A percentile compares a stretch with the other conserved stretches of the same genome.
Evolutionary conservation across 2,113 vertebrate genomes (phyloP).

Genomic region (Otis tarda): DNA sequence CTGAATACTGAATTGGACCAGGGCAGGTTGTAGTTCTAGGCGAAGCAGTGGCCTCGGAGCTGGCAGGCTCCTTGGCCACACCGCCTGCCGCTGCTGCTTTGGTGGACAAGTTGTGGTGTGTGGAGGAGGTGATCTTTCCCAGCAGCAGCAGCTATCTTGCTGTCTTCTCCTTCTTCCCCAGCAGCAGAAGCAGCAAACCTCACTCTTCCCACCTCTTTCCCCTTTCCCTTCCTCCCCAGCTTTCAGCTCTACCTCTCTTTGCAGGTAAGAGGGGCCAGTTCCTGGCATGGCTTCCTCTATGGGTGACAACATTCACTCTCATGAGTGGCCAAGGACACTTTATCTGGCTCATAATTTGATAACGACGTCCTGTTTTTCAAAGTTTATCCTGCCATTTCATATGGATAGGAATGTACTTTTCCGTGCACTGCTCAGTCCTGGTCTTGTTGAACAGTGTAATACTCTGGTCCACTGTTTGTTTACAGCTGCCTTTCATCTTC

Average conservation of each 20-base stretch:
- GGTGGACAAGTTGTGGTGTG: background rate
- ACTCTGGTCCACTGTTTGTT: slow-evolving; percentile 25
- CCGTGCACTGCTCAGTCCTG: background rate
- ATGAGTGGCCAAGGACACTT: background rate
- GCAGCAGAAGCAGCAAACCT: background rate
- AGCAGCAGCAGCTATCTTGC: background rate
- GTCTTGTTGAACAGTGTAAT: background rate
- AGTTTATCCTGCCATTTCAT: background rate
- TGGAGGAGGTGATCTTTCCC: background rate
- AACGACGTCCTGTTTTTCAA: background rate
- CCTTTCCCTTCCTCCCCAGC: background rate
- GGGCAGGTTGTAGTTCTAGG: background rate
- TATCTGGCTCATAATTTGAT: background rate
- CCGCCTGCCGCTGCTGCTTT: rapidly evolving
- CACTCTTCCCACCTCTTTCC: background rate
- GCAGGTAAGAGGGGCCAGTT: background rate
- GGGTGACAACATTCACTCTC: background rate
- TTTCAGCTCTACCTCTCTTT: background rate
- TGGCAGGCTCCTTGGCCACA: background rate
- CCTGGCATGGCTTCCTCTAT: background rate
- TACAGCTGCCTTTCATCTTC: slow-evolving; percentile 67
- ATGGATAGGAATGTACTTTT: slow-evolving; percentile 22
- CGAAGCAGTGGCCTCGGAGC: background rate
- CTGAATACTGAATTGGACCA: background rate
- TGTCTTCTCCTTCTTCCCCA: background rate